phyloP scores from a whole-genome alignment of 2,797 vertebrate species.

The Takifugu ocellatus region DNA sequence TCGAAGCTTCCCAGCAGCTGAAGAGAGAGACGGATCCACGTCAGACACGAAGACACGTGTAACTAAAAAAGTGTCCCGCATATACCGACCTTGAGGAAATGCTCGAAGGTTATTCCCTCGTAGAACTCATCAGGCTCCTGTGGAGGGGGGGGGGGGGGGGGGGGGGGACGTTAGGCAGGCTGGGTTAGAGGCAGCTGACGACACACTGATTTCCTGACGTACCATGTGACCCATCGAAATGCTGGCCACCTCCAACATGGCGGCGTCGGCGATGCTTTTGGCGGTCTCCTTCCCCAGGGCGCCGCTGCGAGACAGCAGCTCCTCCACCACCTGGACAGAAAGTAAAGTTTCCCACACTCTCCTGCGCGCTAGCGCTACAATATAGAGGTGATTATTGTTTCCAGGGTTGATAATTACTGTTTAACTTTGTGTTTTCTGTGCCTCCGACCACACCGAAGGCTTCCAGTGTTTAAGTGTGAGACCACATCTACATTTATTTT shows the following conservation, averaged over 20 bases:
- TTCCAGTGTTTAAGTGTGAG: no score
- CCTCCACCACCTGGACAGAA: conserved; percentile 85
- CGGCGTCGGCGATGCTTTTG: conserved; percentile 90
- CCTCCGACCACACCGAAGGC: no score
- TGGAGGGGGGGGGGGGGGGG: conserved; percentile 9
- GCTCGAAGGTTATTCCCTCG: conserved; percentile 93
- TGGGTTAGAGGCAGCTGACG: neutral
- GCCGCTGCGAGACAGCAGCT: conserved; percentile 87
- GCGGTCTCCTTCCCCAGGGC: conserved; percentile 83
- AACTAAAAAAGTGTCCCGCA: no score
- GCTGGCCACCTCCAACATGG: conserved; percentile 95
- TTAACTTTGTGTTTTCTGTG: no score
- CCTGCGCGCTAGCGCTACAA: no score
- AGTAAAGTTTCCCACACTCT: neutral
- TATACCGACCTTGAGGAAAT: conserved; percentile 89
- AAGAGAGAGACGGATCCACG: conserved; percentile 17
- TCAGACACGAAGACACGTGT: neutral
- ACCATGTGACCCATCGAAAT: conserved; percentile 92
- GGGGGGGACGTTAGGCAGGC: neutral
- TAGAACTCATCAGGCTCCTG: conserved; percentile 93
- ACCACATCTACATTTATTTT: no score
- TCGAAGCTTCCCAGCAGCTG: conserved; percentile 92
- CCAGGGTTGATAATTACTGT: no score
- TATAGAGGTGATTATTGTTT: neutral
- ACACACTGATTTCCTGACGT: conserved; percentile 6